Evolutionary conservation across 2,888 invertebrate species (phyloP), one percentile per base, ranked within the genome.

Genomic region (Podabrus alpinus): DNA sequence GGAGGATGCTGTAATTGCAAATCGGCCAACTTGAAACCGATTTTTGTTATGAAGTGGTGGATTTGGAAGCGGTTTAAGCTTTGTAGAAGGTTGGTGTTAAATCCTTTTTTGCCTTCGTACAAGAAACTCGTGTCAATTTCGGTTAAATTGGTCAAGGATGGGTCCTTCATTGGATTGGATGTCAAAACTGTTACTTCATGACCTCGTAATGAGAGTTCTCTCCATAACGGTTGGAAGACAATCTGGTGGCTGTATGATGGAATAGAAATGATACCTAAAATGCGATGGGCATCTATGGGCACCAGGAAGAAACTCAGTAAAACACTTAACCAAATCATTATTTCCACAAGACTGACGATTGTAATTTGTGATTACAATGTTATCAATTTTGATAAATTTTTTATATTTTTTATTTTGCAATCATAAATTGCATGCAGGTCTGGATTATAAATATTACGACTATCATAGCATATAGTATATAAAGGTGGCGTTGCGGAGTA

Each of bases 171-270:
- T 0, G 89, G 89, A 81, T 84, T 80, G 3, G 85, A 80, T 0
- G 90, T 89, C 17, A 89, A 69, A 0, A 89, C 82, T 0, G 88
- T 87, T 0, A 90, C 75, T 68, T 89, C 82, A 76, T 91, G 90
- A 9, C 90, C 90, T 73, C 86, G 84, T 29, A 83, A 79, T 0
- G 87, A 86, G 16, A 90, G 79, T 66, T 87, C 88, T 15, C 84
- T 81, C 80, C 88, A 87, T 25, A 90, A 80, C 10, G 87, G 85
- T 62, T 86, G 86, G 80, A 85, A 89, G 0, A 88, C 86, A 0
- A 86, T 81, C 81, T 90, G 89, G 77, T 90, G 90, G 78, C 89
- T 89, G 71, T 86, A 85, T 1, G 88, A 87, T 2, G 89, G 86
- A 4, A 86, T 83, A n/a, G 88, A 83, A 59, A 87, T 83, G 0